Percentiles rank a stretch among this genome's conserved stretches.
phyloP scores from a whole-genome alignment of 2,888 invertebrate species.

The Pseudeuparius sepicola region DNA sequence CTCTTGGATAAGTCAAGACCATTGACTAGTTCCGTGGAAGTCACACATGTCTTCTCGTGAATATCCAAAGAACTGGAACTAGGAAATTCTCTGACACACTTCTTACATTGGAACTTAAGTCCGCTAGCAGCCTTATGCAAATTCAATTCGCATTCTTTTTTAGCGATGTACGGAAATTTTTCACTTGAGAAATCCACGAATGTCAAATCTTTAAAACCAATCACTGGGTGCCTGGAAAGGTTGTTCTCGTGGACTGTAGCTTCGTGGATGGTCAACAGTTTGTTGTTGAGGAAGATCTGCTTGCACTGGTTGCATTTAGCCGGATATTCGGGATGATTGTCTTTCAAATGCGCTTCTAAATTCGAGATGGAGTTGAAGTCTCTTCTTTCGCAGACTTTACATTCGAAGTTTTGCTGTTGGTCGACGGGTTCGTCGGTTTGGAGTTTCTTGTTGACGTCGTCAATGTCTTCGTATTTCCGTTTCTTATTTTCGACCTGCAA shows the following conservation, averaged over 20 bases:
- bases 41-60: slow-evolving; percentile 49
- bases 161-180: slow-evolving; percentile 70
- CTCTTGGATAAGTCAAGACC: slow-evolving; percentile 34
- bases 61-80: slow-evolving; percentile 57
- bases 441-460: slow-evolving; percentile 27
- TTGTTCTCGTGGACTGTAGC: slow-evolving; percentile 46
- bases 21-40: slow-evolving; percentile 19
- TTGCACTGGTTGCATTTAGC: slow-evolving; percentile 63
- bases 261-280: slow-evolving; percentile 60
- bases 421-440: slow-evolving; percentile 24
- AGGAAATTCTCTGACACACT: slow-evolving; percentile 62
- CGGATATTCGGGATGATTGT: slow-evolving; percentile 54
- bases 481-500: slow-evolving; percentile 32
- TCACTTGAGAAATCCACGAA: slow-evolving; percentile 72
- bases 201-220: slow-evolving; percentile 61
- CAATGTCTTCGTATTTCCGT: slow-evolving; percentile 34
- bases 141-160: slow-evolving; percentile 60
- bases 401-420: slow-evolving; percentile 37
- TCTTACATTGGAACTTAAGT: slow-evolving; percentile 58
- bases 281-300: slow-evolving; percentile 61
- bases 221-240: slow-evolving; percentile 40
- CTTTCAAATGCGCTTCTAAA: slow-evolving; percentile 55
- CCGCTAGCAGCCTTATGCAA: slow-evolving; percentile 47
- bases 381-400: slow-evolving; percentile 53
- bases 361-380: slow-evolving; percentile 50